A percentile compares a stretch with the other conserved stretches of the same genome.
These are phyloP conservation scores for Tanytarsus gracilentus DNA, from an alignment of 2,888 invertebrate species.

Conservation along the genomic window DNA sequence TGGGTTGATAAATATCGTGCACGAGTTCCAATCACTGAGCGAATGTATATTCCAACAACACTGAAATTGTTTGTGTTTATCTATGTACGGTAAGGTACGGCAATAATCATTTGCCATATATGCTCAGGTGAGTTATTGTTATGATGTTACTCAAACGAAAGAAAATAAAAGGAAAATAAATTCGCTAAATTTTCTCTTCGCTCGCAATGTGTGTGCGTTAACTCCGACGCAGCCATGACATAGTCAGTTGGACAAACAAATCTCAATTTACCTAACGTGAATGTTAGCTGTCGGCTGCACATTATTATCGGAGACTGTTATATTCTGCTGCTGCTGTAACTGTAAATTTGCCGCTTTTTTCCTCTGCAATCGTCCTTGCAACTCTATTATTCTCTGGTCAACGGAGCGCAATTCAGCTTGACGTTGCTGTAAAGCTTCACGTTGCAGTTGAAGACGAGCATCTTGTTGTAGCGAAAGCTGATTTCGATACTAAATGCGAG, in stretches of 20 bases:
- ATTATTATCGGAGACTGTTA: neutral
- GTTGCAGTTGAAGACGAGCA: constrained; percentile 77
- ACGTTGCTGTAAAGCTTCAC: constrained; percentile 76
- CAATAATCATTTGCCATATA: constrained; percentile 22
- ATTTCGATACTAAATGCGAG: constrained; percentile 72
- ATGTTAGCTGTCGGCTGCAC: constrained; percentile 19
- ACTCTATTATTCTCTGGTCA: constrained; percentile 86
- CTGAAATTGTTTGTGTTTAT: no score
- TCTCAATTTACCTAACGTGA: constrained; percentile 23
- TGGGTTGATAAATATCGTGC: no score
- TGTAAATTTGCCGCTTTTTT: constrained; percentile 78
- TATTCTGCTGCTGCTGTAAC: constrained; percentile 42
- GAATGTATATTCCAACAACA: no score
- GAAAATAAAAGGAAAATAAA: neutral
- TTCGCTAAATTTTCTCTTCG: no score
- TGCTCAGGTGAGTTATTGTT: constrained; percentile 14
- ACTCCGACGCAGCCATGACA: no score
- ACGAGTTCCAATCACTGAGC: no score
- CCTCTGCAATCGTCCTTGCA: constrained; percentile 82
- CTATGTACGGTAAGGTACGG: constrained; percentile 9
- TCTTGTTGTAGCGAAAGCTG: constrained; percentile 93
- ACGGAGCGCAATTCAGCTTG: constrained; percentile 89
- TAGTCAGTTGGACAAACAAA: neutral
- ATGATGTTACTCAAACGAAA: neutral
- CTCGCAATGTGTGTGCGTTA: no score